Conservation (phyloP, 2,797 vertebrate species). For the Lagocephalus sceleratus region DNA sequence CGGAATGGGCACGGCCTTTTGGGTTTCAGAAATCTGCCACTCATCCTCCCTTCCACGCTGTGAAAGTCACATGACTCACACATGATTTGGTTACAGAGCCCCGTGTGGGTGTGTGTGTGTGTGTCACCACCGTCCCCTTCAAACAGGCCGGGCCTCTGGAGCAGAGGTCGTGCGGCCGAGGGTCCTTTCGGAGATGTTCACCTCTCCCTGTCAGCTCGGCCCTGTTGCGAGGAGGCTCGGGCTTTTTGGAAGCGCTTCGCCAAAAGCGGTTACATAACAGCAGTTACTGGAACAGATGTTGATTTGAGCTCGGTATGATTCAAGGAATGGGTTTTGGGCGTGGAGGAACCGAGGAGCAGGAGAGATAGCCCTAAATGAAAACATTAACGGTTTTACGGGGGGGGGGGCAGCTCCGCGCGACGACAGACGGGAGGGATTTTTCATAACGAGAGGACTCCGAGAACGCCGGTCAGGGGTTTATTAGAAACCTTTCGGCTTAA, state of each 20-base stretch:
- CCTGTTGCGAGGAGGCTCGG: constrained; percentile 51
- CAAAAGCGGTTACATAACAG: constrained; percentile 65
- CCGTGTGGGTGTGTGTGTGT: neutral
- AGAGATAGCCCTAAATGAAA: constrained; percentile 69
- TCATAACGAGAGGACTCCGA: constrained; percentile 40
- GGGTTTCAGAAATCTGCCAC: constrained; percentile 48
- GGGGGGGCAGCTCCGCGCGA: constrained; percentile 37
- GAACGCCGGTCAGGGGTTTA: constrained; percentile 64
- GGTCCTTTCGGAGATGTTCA: constrained; percentile 2
- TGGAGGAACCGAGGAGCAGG: constrained; percentile 57
- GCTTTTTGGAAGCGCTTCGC: constrained; percentile 53
- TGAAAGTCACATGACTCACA: neutral
- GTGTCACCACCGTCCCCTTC: neutral
- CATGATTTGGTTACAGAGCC: too few species aligned
- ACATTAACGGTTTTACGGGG: constrained; percentile 63
- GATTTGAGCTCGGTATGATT: constrained; percentile 61
- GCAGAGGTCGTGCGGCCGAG: constrained; percentile 8
- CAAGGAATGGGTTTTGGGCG: constrained; percentile 59
- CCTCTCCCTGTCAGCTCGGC: constrained; percentile 24
- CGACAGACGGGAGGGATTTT: constrained; percentile 61
- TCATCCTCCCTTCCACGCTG: constrained; percentile 1
- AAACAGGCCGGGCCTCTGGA: constrained; percentile 4
- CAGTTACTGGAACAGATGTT: constrained; percentile 71
- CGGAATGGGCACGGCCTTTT: constrained; percentile 49
- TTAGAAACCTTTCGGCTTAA: constrained; percentile 64